Base-by-base conservation (phyloP, 2,797 vertebrate genomes). In the Muscicapa comitata region DNA sequence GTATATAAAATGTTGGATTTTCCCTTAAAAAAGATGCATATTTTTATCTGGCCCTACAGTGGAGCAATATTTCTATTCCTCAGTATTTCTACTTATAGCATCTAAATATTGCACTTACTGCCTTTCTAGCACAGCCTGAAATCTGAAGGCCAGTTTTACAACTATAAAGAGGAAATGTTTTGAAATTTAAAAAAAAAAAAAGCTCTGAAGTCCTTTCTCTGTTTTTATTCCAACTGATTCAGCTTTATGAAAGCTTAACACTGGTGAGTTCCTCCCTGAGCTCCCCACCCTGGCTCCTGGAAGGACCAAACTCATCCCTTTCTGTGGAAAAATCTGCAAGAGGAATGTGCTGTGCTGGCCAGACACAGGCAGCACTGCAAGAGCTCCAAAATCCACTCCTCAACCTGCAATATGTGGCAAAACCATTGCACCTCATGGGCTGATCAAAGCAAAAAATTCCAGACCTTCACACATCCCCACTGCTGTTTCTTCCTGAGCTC, bases 241-340 rank as follows among this genome's bases (percentile, higher is more conserved):
- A 73, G 3, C 12, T 92, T 75, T 79, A 40, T 33, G 2, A 15
- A 76, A 76, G n/a, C 17, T 76, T 51, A n/a, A 43, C 1, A 1
- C 11, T 62, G 42, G 7, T 14, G 18, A 40, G 5, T 37, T 75
- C 15, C n/a, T 42, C 40, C 40, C 23, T 25, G 38, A 23, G 7
- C 17, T 16, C 19, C 26, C 6, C 11, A 28, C 2, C 6, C 4
- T 1, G 0, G 13, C 18, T 40, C 11, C 54, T 3, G 0, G 33
- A 33, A 84, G 26, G 37, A 10, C 7, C 33, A 35, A 42, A 58
- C 45, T 74, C 23, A 15, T 59, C 9, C 51, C 18, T 55, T 92
- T 55, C 37, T 8, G 3, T 29, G 71, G 17, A 8, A 73, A 84
- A 90, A 68, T 31, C 65, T 40, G 6, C 18, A 25, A 73, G 10